Conservation (phyloP, 1,140 invertebrate species). For the Pomacea maculata region DNA sequence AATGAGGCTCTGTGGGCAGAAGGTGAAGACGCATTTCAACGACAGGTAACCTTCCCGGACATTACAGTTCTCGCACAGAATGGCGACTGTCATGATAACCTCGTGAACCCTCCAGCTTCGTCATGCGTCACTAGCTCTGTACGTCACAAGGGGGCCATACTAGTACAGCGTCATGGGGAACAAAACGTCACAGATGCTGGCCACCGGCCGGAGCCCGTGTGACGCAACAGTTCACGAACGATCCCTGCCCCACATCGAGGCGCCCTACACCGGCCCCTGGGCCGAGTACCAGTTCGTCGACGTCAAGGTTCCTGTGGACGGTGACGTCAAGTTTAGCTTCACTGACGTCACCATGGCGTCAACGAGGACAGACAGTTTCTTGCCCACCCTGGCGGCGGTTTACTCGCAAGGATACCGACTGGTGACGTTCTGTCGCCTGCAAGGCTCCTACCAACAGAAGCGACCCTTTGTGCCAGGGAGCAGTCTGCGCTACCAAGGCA, state of each 20-base stretch:
- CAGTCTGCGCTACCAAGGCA: constrained; percentile 2
- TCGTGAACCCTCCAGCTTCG: background rate
- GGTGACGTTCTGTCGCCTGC: constrained; percentile 1
- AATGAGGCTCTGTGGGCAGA: too few relatives aligned
- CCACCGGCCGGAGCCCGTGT: background rate
- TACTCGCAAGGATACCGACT: constrained; percentile 14
- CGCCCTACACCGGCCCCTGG: constrained; percentile 14
- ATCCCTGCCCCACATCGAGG: constrained; percentile 6
- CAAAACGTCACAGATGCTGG: background rate
- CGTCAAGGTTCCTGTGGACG: constrained; percentile 19
- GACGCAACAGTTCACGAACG: background rate
- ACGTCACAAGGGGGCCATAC: background rate
- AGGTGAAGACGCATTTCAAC: too few relatives aligned
- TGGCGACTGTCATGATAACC: background rate
- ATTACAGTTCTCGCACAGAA: too few relatives aligned
- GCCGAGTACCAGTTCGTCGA: constrained; percentile 20
- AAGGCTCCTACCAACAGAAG: background rate
- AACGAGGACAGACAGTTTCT: background rate
- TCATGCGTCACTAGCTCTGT: background rate
- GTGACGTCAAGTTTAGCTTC: constrained; percentile 22
- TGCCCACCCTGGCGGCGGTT: background rate
- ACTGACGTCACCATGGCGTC: constrained; percentile 15
- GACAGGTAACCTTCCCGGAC: too few relatives aligned
- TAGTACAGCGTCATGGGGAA: background rate
- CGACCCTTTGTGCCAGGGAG: background rate